Percentiles rank a stretch among this genome's conserved stretches.
These are phyloP conservation scores for Anarrhichthys ocellatus DNA, from an alignment of 2,113 vertebrate species.

Conservation along the genomic window DNA sequence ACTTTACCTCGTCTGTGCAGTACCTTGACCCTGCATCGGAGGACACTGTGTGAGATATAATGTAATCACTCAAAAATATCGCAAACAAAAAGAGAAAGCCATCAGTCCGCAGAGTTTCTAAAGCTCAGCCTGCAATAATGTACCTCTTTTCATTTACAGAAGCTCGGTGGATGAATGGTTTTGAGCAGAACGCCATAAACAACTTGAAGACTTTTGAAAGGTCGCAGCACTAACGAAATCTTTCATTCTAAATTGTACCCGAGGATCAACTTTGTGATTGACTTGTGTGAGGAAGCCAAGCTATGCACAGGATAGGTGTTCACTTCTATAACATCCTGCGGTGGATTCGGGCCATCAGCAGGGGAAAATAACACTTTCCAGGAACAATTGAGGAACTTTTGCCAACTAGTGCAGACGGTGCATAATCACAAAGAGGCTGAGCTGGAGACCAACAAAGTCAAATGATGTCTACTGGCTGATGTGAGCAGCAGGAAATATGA, in stretches of 20 bases:
- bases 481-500: not conserved
- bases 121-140: conserved; percentile 45
- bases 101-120: conserved; percentile 43
- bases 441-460: not conserved
- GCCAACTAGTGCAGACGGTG: conserved; percentile 3
- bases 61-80: conserved; percentile 58
- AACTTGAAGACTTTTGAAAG: conserved; percentile 26
- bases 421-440: conserved; percentile 4
- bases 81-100: conserved; percentile 62
- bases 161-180: conserved; percentile 26
- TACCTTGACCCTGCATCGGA: conserved; percentile 67
- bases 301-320: conserved; percentile 73
- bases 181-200: conserved; percentile 32
- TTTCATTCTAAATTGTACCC: conserved; percentile 26
- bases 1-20: conserved; percentile 51
- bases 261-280: not conserved
- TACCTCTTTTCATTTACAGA: conserved; percentile 50
- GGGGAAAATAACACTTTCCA: conserved; percentile 26
- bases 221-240: conserved; percentile 32
- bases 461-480: not conserved
- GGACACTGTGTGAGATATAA: conserved; percentile 63
- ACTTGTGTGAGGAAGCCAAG: conserved; percentile 35
- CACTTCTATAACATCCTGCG: conserved; percentile 68
- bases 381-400: conserved; percentile 26
- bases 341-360: conserved; percentile 30